A percentile compares a stretch with the other conserved stretches of the same genome.
Evolutionary conservation across 2,888 invertebrate genomes (phyloP).

Genomic region (Eugnorisma glareosa): DNA sequence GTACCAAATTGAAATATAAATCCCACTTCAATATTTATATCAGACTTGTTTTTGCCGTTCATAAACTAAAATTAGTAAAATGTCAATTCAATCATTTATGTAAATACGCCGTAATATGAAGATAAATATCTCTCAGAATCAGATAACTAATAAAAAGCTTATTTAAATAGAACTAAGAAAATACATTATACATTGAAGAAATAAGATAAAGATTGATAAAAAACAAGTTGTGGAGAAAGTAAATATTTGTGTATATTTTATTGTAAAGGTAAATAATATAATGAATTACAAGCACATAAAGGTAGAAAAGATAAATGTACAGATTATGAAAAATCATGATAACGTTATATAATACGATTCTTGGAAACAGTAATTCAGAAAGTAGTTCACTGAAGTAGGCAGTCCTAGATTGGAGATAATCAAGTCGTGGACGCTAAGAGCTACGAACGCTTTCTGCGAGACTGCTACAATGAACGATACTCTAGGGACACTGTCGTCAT

Average conservation of each 20-base stretch:
- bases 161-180: not conserved
- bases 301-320: not conserved
- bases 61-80: not conserved
- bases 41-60: not conserved
- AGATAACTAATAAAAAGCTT: not conserved
- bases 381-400: not conserved
- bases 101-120: not conserved
- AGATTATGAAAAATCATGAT: not conserved
- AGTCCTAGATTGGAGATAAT: conserved; percentile 24
- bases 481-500: conserved; percentile 40
- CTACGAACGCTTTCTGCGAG: conserved; percentile 27
- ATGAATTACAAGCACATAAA: conserved; percentile 6
- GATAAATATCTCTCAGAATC: not conserved
- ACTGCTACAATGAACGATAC: conserved; percentile 47
- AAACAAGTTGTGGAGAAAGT: not conserved
- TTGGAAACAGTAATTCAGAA: not conserved
- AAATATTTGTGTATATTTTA: not conserved
- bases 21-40: conserved; percentile 2
- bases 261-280: not conserved
- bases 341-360: not conserved
- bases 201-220: not conserved
- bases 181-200: not conserved
- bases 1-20: not conserved
- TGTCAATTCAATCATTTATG: not conserved
- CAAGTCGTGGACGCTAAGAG: conserved; percentile 31